phyloP scores from a whole-genome alignment of 2,113 vertebrate genomes.

The Laticauda laticaudata region DNA sequence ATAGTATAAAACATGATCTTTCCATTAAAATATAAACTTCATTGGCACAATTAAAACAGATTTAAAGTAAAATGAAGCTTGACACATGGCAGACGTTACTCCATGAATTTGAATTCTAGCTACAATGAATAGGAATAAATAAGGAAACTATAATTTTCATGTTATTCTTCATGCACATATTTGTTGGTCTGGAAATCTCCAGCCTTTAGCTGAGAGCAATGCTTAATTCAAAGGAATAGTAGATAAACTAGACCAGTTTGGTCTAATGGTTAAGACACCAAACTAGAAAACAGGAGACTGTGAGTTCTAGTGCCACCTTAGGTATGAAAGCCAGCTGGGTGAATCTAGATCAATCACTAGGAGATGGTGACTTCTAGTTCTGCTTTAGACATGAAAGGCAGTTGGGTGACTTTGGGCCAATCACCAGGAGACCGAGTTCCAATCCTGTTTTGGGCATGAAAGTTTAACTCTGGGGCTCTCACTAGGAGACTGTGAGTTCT shows the following conservation, averaged over 20 bases:
- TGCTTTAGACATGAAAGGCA: too few relatives aligned
- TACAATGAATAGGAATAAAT: conserved; percentile 40
- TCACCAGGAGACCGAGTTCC: neutral
- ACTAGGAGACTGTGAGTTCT: neutral
- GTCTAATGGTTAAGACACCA: neutral
- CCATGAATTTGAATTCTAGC: conserved; percentile 58
- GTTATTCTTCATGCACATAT: neutral
- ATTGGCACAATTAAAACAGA: conserved; percentile 65
- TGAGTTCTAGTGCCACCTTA: neutral
- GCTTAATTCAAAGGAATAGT: neutral
- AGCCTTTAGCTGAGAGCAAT: neutral
- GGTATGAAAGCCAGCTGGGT: neutral
- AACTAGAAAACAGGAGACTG: neutral
- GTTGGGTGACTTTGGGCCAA: too few relatives aligned
- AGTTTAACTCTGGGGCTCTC: neutral
- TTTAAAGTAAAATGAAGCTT: conserved; percentile 71
- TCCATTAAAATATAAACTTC: conserved; percentile 70
- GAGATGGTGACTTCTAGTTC: too few relatives aligned
- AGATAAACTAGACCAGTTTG: neutral
- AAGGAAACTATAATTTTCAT: neutral
- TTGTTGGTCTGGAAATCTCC: neutral
- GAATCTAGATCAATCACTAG: too few relatives aligned
- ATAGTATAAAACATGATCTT: conserved; percentile 51
- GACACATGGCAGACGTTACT: conserved; percentile 49
- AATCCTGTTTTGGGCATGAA: neutral